Evolutionary conservation across 2,797 vertebrate genomes (phyloP).

Genomic region (Sebastes hubbsi): DNA sequence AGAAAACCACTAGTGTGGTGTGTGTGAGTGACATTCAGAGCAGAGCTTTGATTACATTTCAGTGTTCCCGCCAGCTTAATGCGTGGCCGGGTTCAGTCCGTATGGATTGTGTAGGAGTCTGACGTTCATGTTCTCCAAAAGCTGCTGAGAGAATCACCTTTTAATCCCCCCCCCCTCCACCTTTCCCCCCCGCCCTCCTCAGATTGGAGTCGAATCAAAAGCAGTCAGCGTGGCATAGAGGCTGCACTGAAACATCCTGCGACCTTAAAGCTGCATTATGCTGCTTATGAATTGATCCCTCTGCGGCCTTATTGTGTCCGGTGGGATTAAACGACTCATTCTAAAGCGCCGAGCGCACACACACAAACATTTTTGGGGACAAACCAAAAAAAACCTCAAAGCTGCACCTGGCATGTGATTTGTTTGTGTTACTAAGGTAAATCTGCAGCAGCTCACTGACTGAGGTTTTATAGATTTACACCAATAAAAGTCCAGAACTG

Average conservation of each 20-base stretch:
- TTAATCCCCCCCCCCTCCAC: background rate
- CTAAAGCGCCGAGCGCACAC: slow-evolving; percentile 4
- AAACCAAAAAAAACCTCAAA: slow-evolving; percentile 11
- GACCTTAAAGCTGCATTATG: slow-evolving; percentile 35
- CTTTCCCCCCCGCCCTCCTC: background rate
- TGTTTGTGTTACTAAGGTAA: slow-evolving; percentile 5
- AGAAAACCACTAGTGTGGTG: background rate
- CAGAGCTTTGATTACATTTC: slow-evolving; percentile 23
- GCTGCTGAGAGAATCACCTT: slow-evolving; percentile 1
- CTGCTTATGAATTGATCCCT: slow-evolving; percentile 48
- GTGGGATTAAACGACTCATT: slow-evolving; percentile 36
- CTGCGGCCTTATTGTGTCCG: background rate
- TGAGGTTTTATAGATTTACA: too few relatives aligned
- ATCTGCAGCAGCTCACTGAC: background rate
- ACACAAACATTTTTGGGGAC: slow-evolving; percentile 3
- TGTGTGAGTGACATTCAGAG: background rate
- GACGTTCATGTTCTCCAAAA: background rate
- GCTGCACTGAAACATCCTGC: background rate
- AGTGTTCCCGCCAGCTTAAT: background rate
- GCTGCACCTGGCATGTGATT: background rate
- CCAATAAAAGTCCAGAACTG: too few relatives aligned
- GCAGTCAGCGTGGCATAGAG: background rate
- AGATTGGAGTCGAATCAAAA: background rate
- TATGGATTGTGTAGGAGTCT: slow-evolving; percentile 22
- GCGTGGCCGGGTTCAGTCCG: background rate